These are phyloP conservation scores for Heliconius charithonia DNA, from an alignment of 2,888 invertebrate species.

Conservation along the genomic window DNA sequence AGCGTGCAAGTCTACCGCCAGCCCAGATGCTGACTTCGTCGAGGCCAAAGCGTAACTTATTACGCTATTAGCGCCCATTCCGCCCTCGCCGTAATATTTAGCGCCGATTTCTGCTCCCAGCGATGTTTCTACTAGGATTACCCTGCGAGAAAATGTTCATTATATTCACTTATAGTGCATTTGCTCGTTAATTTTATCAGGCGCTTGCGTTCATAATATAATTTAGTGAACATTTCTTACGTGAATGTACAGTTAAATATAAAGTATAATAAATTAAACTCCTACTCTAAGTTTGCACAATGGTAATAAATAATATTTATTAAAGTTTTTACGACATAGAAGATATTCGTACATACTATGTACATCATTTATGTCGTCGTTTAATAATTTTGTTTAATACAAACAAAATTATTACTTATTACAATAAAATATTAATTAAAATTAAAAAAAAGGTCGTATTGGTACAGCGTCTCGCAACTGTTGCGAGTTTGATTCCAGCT, in stretches of 20 bases:
- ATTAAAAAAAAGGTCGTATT: too few relatives aligned
- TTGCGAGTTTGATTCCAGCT: too few relatives aligned
- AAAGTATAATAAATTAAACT: not conserved
- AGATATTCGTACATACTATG: too few relatives aligned
- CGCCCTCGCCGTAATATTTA: conserved; percentile 65
- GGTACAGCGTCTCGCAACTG: too few relatives aligned
- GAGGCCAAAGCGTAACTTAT: conserved; percentile 63
- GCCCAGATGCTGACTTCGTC: conserved; percentile 56
- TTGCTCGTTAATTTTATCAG: conserved; percentile 31
- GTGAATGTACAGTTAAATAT: not conserved
- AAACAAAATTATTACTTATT: too few relatives aligned
- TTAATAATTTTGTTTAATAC: too few relatives aligned
- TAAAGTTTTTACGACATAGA: too few relatives aligned
- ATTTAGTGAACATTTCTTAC: not conserved
- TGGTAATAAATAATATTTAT: too few relatives aligned
- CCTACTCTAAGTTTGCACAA: not conserved
- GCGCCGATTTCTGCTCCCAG: conserved; percentile 58
- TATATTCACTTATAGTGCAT: conserved; percentile 1
- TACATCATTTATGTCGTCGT: too few relatives aligned
- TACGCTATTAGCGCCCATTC: conserved; percentile 67
- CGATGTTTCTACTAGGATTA: conserved; percentile 66
- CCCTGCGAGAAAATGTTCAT: conserved; percentile 54
- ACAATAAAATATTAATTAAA: too few relatives aligned
- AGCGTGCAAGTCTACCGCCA: conserved; percentile 63
- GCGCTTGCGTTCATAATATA: conserved; percentile 2